Conservation (phyloP, 35 echinoderm and acorn worm genomes). For the Eucidaris tribuloides region DNA sequence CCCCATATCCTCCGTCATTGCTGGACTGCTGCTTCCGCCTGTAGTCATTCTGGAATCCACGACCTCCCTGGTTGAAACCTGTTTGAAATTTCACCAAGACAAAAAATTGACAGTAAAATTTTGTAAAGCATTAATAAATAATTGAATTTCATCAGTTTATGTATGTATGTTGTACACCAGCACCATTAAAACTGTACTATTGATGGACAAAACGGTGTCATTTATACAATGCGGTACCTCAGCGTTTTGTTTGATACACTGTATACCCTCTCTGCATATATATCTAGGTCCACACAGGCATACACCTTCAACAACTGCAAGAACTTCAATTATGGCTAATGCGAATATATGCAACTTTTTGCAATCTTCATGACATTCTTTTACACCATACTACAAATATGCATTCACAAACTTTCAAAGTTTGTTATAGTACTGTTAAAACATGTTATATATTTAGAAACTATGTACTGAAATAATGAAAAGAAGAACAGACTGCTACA, state of each 20-base stretch:
- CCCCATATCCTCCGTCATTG: background rate
- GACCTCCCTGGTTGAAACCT: constrained; percentile 7
- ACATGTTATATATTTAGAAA: too few species aligned
- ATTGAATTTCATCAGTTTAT: background rate
- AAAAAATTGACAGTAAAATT: background rate
- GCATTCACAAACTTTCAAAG: too few species aligned
- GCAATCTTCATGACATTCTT: too few species aligned
- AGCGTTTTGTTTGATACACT: background rate
- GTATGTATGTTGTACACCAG: background rate
- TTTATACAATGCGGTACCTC: background rate
- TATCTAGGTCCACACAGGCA: background rate
- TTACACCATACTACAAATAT: too few species aligned
- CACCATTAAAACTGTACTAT: background rate
- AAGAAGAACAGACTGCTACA: background rate
- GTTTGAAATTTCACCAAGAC: background rate
- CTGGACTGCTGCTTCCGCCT: constrained; percentile 1
- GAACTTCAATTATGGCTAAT: too few species aligned
- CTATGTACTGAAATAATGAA: too few species aligned
- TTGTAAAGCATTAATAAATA: background rate
- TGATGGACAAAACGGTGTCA: background rate
- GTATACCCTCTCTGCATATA: background rate
- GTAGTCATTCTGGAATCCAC: constrained; percentile 1
- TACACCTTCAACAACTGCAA: too few species aligned
- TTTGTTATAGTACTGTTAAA: too few species aligned
- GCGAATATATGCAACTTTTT: too few species aligned